phyloP scores from a whole-genome alignment of 2,888 invertebrate genomes.

The Exocentrus adspersus region DNA sequence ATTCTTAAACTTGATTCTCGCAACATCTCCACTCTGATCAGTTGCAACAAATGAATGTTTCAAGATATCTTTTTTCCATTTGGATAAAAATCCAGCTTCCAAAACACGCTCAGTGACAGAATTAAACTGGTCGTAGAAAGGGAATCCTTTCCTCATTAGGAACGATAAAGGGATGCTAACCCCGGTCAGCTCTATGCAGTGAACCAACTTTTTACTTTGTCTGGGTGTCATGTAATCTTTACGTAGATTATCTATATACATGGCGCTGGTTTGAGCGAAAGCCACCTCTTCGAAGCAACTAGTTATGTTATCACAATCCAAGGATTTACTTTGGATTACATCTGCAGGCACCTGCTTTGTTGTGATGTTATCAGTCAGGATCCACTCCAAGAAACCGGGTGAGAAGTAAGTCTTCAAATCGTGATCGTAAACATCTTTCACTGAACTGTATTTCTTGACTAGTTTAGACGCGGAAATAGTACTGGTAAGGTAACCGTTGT shows the following conservation, averaged over 20 bases:
- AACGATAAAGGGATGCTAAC: not conserved
- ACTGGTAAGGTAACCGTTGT: constrained; percentile 18
- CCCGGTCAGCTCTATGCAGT: not conserved
- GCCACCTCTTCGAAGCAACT: not conserved
- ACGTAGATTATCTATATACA: not conserved
- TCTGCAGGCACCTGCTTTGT: not conserved
- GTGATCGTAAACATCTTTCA: not conserved
- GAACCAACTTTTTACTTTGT: not conserved
- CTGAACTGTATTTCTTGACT: not conserved
- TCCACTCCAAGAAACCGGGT: not conserved
- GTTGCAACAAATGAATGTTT: not conserved
- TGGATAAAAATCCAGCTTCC: constrained; percentile 1
- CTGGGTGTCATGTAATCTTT: not conserved
- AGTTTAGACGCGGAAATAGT: not conserved
- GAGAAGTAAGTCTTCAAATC: constrained; percentile 6
- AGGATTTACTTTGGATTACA: not conserved
- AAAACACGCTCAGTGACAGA: not conserved
- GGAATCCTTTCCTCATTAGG: not conserved
- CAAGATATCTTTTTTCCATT: not conserved
- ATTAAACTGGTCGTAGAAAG: not conserved
- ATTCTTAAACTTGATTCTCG: not conserved
- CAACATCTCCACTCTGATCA: not conserved
- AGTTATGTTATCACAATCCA: not conserved
- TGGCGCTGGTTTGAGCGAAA: not conserved
- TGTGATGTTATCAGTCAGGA: not conserved